A percentile compares a stretch with the other conserved stretches of the same genome.
phyloP scores from a whole-genome alignment of 2,888 invertebrate species.

The Quadriops clusia region DNA sequence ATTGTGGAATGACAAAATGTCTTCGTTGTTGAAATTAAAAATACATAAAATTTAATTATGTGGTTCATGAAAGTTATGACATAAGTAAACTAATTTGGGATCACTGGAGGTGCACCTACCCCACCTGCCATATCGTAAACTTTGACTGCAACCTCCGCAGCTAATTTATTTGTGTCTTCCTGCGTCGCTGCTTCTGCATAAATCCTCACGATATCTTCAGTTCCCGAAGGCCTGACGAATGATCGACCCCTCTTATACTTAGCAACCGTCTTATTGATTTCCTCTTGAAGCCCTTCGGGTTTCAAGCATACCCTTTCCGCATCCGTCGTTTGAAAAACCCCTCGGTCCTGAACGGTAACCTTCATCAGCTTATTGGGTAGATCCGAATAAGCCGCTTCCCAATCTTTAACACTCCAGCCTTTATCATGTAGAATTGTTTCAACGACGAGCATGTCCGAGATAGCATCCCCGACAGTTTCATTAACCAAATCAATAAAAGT shows the following conservation, averaged over 20 bases:
- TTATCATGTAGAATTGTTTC: slow-evolving; percentile 77
- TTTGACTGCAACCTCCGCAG: slow-evolving; percentile 59
- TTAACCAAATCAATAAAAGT: slow-evolving; percentile 77
- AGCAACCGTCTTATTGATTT: slow-evolving; percentile 59
- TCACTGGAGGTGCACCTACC: slow-evolving; percentile 50
- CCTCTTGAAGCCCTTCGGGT: slow-evolving; percentile 73
- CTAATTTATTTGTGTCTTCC: slow-evolving; percentile 47
- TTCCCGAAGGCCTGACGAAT: slow-evolving; percentile 93
- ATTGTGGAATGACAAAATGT: too few relatives aligned
- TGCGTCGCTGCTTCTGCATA: slow-evolving; percentile 87
- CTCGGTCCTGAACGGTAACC: slow-evolving; percentile 78
- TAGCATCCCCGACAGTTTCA: slow-evolving; percentile 93
- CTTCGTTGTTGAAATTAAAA: too few relatives aligned
- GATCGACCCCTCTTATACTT: slow-evolving; percentile 63
- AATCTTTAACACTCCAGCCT: slow-evolving; percentile 67
- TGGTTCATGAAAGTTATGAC: too few relatives aligned
- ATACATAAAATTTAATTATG: too few relatives aligned
- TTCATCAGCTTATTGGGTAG: slow-evolving; percentile 82
- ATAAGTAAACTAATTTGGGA: slow-evolving; percentile 23
- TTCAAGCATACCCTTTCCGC: slow-evolving; percentile 73
- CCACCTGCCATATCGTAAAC: slow-evolving; percentile 75
- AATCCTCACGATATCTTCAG: slow-evolving; percentile 91
- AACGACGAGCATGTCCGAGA: slow-evolving; percentile 89
- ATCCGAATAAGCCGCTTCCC: slow-evolving; percentile 75
- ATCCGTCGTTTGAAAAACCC: slow-evolving; percentile 72